A percentile compares a stretch with the other conserved stretches of the same genome.
phyloP scores from a whole-genome alignment of 2,113 vertebrate species.

The Collichthys lucidus region DNA sequence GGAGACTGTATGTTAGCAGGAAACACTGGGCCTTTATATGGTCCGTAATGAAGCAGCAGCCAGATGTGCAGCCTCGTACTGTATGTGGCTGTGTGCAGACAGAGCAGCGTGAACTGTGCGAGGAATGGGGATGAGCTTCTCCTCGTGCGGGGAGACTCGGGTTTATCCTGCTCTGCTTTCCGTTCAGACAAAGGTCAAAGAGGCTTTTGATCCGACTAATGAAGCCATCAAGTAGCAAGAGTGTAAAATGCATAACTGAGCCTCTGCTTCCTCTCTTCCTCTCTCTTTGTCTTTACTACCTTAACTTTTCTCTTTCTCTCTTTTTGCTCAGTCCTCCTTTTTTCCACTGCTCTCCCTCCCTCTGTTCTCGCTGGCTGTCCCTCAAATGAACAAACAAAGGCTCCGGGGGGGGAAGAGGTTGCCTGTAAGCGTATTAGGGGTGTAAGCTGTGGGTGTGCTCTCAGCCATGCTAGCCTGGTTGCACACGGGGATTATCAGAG shows the following conservation, averaged over 20 bases:
- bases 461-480: conserved; percentile 59
- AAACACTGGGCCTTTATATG: background rate
- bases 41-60: no score
- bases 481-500: conserved; percentile 68
- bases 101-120: conserved; percentile 6
- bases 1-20: no score
- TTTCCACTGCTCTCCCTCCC: conserved; percentile 28
- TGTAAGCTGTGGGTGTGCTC: conserved; percentile 69
- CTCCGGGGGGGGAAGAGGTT: conserved; percentile 49
- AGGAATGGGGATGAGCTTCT: conserved; percentile 9
- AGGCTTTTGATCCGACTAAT: conserved; percentile 56
- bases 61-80: no score
- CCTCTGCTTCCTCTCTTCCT: conserved; percentile 15
- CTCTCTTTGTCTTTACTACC: background rate
- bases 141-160: conserved; percentile 22
- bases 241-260: conserved; percentile 33
- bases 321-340: conserved; percentile 6
- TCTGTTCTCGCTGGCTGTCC: conserved; percentile 45
- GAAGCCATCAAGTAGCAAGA: conserved; percentile 51
- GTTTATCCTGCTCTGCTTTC: conserved; percentile 26
- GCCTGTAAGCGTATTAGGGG: conserved; percentile 73
- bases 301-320: background rate
- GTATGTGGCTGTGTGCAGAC: background rate
- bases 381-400: conserved; percentile 72
- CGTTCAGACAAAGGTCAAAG: conserved; percentile 29